Base-by-base conservation (phyloP, 1,140 invertebrate species). In the Stegodyphus dumicola region DNA sequence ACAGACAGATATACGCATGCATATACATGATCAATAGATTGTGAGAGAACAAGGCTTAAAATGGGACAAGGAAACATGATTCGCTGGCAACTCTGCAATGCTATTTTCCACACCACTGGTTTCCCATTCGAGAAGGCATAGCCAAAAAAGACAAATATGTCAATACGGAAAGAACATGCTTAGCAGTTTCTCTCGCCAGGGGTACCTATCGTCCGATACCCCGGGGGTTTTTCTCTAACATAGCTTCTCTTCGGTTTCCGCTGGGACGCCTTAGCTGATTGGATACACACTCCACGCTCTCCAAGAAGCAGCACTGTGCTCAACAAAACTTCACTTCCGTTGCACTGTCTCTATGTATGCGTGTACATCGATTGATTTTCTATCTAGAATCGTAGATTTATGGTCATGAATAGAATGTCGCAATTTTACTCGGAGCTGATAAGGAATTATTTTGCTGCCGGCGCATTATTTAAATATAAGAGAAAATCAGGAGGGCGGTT, bases 131-230 rank as follows among this genome's bases (percentile, higher is more conserved):
- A 49, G 56, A 75, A 33, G 54, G 52, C 18, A 60, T 56, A 9
- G 73, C n/a, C n/a, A 56, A 54, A 75, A 11, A 73, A 52, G 73
- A 75, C 73, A 75, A 75, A 75, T 75, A 75, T 75, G 73, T 75
- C 73, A 75, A 75, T 75, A 75, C 52, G 54, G 18, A 75, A 75
- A 75, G 73, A 75, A 75, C 52, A 60, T 75, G 73, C 18, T 75
- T 75, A 7, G 73, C 52, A 75, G 73, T 75, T 75, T 17, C 33
- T 15, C 51, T 18, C 18, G 54, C 54, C 56, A 18, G 33, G 73
- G 54, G 52, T 75, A 60, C 52, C 73, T 54, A 75, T 75, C 17
- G 7, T 53, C 56, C 11, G 54, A 56, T 54, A 18, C 73, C 73
- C 3, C 11, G 0, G 54, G 18, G 73, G 54, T 17, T 56, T 75